Evolutionary conservation across 2,888 invertebrate genomes (phyloP), one percentile per base, ranked within the genome.

Genomic region (Acronicta leporina): DNA sequence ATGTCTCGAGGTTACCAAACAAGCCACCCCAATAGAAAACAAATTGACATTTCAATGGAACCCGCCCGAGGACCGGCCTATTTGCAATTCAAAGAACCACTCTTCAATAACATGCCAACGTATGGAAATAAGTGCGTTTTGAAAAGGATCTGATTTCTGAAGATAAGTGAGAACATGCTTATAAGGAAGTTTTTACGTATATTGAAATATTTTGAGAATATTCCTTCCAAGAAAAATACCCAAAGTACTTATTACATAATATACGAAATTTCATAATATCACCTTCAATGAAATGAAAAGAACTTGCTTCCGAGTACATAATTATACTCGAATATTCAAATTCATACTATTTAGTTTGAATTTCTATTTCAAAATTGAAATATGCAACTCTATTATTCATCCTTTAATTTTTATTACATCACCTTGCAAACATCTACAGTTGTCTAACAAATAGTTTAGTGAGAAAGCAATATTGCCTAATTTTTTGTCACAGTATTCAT

Each of bases 21-120:
- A 71, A 78, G 58, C 68, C 71, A 88, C 89, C 91, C 91, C 90
- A 88, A 92, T 91, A 90, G 92, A 92, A 92, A 94, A 94, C 92
- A 93, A 94, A 94, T 94, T 93, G 94, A 92, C 94, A 89, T 92
- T 92, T 94, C 91, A 92, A 94, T 93, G 84, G 90, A 79, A 83
- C 84, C 84, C 86, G 86, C 86, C 88, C 86, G 84, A 86, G 87
- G 90, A 87, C 87, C 83, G 68, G 75, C 83, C 80, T 85, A 94
- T 94, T 94, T 93, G 92, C 94, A 94, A 94, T 92, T 94, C 93
- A 94, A 94, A 92, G 90, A 84, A 81, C 84, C 84, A 87, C 86
- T 91, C 87, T 83, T 90, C 93, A 91, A 92, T 91, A 92, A 90
- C 90, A 87, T 81, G 85, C 88, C 84, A 87, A 83, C 87, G 86